phyloP scores from a whole-genome alignment of 2,797 vertebrate genomes.

The Peromyscus attwateri region DNA sequence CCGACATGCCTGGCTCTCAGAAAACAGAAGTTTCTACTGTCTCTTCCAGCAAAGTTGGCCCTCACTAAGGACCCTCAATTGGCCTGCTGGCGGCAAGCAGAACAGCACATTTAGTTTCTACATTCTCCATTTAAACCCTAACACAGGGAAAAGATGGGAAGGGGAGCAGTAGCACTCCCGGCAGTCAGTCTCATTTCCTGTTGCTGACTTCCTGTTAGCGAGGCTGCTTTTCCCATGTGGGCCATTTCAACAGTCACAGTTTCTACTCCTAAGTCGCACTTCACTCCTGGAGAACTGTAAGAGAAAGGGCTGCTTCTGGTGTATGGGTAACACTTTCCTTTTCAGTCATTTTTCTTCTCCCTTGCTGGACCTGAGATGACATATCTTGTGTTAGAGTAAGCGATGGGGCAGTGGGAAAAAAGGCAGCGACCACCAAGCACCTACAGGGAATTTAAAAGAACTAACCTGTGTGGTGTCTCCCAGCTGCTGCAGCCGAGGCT shows the following conservation, averaged over 20 bases:
- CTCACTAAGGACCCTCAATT: slow-evolving; percentile 78
- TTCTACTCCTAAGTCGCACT: background rate
- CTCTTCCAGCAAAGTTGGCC: slow-evolving; percentile 89
- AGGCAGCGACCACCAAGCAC: background rate
- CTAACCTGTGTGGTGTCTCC: background rate
- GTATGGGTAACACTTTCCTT: background rate
- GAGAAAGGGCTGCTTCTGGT: background rate
- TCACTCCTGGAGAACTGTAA: background rate
- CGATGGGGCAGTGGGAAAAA: background rate
- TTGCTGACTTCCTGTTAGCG: background rate
- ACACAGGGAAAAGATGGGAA: background rate
- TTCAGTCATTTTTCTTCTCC: background rate
- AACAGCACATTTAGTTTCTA: slow-evolving; percentile 36
- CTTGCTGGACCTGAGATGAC: background rate
- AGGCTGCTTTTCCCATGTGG: background rate
- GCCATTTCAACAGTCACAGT: background rate
- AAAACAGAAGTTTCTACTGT: slow-evolving; percentile 90
- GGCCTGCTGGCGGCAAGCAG: slow-evolving; percentile 10
- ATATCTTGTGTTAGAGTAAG: background rate
- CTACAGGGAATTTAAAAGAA: background rate
- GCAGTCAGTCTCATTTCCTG: background rate
- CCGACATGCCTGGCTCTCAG: slow-evolving; percentile 87
- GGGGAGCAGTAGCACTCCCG: background rate
- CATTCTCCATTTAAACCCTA: slow-evolving; percentile 24
- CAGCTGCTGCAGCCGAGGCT: background rate